Percentiles rank a stretch among this genome's conserved stretches.
Conservation (phyloP, 2,888 invertebrate genomes). For the Cheilosia vernalis region DNA sequence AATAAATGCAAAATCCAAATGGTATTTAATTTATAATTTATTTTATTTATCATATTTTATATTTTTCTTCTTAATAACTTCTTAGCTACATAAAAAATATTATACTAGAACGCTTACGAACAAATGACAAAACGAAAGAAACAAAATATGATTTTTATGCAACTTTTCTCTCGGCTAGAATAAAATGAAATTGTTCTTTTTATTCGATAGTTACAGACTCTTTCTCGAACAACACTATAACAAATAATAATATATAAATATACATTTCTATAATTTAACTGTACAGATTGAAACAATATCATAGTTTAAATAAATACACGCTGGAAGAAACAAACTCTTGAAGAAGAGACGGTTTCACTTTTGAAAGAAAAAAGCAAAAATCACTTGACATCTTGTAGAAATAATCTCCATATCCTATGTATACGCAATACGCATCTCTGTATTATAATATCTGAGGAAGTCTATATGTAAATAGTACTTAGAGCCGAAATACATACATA, state of each 20-base stretch:
- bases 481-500: constrained; percentile 64
- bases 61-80: constrained; percentile 66
- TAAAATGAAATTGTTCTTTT: constrained; percentile 36
- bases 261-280: constrained; percentile 47
- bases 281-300: constrained; percentile 46
- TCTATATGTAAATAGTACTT: constrained; percentile 48
- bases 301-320: constrained; percentile 53
- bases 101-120: constrained; percentile 73
- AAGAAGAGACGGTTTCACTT: background rate
- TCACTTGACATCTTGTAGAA: constrained; percentile 65
- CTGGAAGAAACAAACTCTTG: constrained; percentile 13
- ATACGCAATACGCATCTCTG: constrained; percentile 8
- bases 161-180: constrained; percentile 13
- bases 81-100: constrained; percentile 73
- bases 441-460: constrained; percentile 35
- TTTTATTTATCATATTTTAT: constrained; percentile 72
- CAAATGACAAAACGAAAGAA: constrained; percentile 61
- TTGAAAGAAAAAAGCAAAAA: constrained; percentile 32
- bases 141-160: constrained; percentile 18
- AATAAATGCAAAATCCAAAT: background rate
- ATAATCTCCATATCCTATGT: constrained; percentile 41
- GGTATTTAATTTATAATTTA: constrained; percentile 69
- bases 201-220: constrained; percentile 39
- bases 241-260: constrained; percentile 61
- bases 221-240: constrained; percentile 58